Conservation (phyloP, 1,140 invertebrate genomes). For the Apocrypta bakeri region DNA sequence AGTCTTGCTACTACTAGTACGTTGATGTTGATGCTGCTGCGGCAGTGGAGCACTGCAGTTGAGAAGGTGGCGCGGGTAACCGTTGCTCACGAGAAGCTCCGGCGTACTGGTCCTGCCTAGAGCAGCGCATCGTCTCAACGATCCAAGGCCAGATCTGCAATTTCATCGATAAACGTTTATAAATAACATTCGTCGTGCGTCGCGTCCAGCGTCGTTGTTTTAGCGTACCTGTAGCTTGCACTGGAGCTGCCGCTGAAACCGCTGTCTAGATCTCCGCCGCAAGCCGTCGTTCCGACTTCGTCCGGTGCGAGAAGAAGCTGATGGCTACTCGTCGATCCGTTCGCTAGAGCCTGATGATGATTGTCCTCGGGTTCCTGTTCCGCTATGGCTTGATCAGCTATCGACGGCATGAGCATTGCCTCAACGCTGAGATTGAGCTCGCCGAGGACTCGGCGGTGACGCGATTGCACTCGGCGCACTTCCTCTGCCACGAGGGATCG, state of each 20-base stretch:
- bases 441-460: conserved; percentile 86
- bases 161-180: background rate
- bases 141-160: conserved; percentile 68
- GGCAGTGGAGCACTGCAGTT: background rate
- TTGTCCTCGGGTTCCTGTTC: conserved; percentile 72
- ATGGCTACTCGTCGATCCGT: conserved; percentile 76
- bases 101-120: conserved; percentile 59
- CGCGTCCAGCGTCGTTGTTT: no score
- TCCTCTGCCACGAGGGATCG: conserved; percentile 85
- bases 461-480: conserved; percentile 83
- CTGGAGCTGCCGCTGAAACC: conserved; percentile 87
- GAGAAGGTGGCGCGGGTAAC: conserved; percentile 24
- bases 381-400: conserved; percentile 67
- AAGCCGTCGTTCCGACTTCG: conserved; percentile 81
- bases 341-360: conserved; percentile 56
- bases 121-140: conserved; percentile 60
- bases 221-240: conserved; percentile 80
- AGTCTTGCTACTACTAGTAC: conserved; percentile 63
- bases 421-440: conserved; percentile 91
- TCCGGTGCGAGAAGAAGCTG: conserved; percentile 80
- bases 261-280: conserved; percentile 84
- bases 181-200: background rate
- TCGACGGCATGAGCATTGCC: conserved; percentile 88
- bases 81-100: conserved; percentile 51
- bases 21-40: conserved; percentile 51